Evolutionary conservation across 2,113 vertebrate genomes (phyloP).

Genomic region (Ciconia boyciana): DNA sequence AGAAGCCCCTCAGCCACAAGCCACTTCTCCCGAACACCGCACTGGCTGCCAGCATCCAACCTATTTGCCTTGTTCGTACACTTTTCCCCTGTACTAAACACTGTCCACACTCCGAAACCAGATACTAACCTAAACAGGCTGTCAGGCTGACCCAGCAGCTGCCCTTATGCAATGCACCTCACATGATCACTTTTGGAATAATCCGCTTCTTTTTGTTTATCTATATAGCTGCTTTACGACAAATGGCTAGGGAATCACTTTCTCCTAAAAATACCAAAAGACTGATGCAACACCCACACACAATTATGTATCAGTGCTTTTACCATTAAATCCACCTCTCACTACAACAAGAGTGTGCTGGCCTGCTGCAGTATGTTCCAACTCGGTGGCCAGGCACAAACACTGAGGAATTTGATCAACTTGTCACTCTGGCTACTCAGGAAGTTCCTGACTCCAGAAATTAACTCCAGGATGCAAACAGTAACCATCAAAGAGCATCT

Average conservation of each 20-base stretch:
- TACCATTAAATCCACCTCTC: not conserved
- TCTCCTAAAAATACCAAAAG: not conserved
- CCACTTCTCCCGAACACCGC: rapidly evolving
- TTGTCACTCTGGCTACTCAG: not conserved
- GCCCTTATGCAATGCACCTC: rapidly evolving
- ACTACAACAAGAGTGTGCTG: rapidly evolving
- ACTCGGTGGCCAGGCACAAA: not conserved
- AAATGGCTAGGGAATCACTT: not conserved
- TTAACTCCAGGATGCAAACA: not conserved
- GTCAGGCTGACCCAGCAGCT: not conserved
- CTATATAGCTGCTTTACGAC: not conserved
- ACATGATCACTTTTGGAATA: not conserved
- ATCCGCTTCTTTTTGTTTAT: not conserved
- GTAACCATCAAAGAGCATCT: not conserved
- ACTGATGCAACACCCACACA: not conserved
- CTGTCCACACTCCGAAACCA: rapidly evolving
- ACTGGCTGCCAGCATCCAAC: not conserved
- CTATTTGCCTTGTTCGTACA: rapidly evolving
- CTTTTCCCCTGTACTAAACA: not conserved
- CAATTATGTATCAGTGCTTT: not conserved
- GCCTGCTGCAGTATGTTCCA: rapidly evolving
- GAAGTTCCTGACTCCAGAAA: not conserved
- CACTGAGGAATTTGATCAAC: not conserved
- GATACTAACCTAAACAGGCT: rapidly evolving
- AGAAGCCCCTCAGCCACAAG: not conserved